These are phyloP conservation scores for Prosopocoilus inquinatus DNA, from an alignment of 2,888 invertebrate genomes.

Conservation along the genomic window DNA sequence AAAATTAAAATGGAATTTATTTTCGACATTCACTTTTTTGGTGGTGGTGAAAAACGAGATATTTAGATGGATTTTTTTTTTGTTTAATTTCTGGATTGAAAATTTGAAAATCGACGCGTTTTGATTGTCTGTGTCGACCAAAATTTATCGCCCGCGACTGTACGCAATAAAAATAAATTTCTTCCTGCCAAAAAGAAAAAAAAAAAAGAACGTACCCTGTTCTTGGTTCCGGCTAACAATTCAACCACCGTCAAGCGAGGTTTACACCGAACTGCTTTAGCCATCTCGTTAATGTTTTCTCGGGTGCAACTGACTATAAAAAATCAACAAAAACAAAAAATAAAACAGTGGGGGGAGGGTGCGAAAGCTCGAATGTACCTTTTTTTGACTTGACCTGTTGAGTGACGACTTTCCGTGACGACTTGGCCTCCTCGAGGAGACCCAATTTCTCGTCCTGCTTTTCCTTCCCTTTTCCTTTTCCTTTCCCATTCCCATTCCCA, in stretches of 20 bases:
- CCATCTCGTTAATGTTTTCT: conserved; percentile 16
- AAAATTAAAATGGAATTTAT: no score
- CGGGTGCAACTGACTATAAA: conserved; percentile 12
- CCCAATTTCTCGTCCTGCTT: neutral
- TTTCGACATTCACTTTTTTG: no score
- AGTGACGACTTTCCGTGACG: conserved; percentile 6
- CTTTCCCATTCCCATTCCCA: neutral
- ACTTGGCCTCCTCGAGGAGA: neutral
- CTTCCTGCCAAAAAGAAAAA: no score
- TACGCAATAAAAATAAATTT: no score
- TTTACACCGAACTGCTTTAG: conserved; percentile 34
- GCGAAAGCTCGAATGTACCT: conserved; percentile 2
- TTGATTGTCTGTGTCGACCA: no score
- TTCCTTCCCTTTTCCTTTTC: neutral
- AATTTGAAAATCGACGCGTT: no score
- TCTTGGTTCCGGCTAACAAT: conserved; percentile 30
- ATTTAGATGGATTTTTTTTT: no score
- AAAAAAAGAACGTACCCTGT: conserved; percentile 28
- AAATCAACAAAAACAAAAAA: conserved; percentile 1
- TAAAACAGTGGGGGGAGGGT: neutral
- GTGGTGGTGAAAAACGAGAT: no score
- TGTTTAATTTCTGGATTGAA: no score
- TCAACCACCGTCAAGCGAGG: conserved; percentile 40
- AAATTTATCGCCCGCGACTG: no score
- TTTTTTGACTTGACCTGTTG: conserved; percentile 14